Base-by-base conservation (phyloP, 2,113 vertebrate genomes). In the Syngnathus floridae region DNA sequence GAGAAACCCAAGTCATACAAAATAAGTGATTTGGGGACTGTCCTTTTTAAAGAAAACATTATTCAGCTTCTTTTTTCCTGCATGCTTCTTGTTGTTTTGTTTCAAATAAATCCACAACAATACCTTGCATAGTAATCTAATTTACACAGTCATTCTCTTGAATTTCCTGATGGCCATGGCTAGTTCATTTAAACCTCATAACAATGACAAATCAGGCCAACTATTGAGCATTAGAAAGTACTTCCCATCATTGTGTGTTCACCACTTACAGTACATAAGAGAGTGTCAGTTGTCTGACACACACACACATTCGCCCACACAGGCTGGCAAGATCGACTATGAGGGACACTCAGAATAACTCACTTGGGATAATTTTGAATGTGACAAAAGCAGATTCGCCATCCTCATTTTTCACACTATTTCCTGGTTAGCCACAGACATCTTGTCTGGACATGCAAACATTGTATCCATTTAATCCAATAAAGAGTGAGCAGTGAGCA, bases 161-260 rank as follows among this genome's bases (percentile, higher is more conserved):
- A 12, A 62, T 57, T 41, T 78, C 43, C 72, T 57, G 48, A 67
- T 75, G 63, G 68, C 72, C 63, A 21, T 10, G 16, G 16, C 63
- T 80, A 80, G 75, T 75, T 80, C 77, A 74, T 81, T 80, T 72
- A 72, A 78, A 54, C 36, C 51, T 65, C 70, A 54, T 80, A 69
- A 79, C 77, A 69, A 80, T 80, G 73, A 81, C 76, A 74, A 77
- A 76, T 70, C 67, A 65, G 68, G 69, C 57, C 61, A 77, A 58
- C 72, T 83, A 84, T 81, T 79, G 74, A 77, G 76, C 83, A 78
- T 82, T 83, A 72, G 65, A 74, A 65, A 78, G 68, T 58, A 78
- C 71, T 81, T 83, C 74, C 70, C 73, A 62, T 75, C 64, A 70
- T 66, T 69, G 67, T 77, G 72, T 56, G 4, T 64, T 40, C 4